Evolutionary conservation across 2,797 vertebrate genomes (phyloP), one percentile per base, ranked within the genome.

Genomic region (Alfaro cultratus): DNA sequence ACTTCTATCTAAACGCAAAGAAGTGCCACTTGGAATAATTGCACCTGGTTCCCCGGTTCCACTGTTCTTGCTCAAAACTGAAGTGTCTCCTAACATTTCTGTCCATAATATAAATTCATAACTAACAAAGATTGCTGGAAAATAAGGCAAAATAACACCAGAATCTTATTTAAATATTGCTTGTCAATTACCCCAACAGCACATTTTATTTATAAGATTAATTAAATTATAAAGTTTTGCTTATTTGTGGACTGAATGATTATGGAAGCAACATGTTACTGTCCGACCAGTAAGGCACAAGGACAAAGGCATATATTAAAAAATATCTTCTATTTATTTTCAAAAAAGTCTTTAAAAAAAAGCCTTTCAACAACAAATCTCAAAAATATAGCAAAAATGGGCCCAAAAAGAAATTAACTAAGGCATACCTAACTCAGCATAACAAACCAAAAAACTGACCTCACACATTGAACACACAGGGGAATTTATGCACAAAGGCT

Each of bases 11-110:
- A 47, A 73, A n/a, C 43, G 5, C 53, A 79, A 41, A 62, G 39
- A 60, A 72, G 53, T 73, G 51, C 64, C 53, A 36, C 70, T 73
- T 47, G 43, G 45, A 73, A 47, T 73, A 64, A 79, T 73, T 64
- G 71, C n/a, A 9, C 41, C 67, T 46, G 39, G 55, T 72, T 78
- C 67, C 53, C 43, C 47, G 49, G 57, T 39, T 77, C 26, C 29
- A 55, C 15, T 26, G 67, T 57, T 72, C 36, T 70, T 34, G 26
- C 39, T 78, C n/a, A 46, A 29, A 55, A 45, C 8, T 72, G 39
- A 68, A 55, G 36, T 36, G 7, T 45, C 34, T 49, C 16, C 13
- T 29, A 62, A 73, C 15, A 73, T 73, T 62, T 39, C 55, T 62
- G 34, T 57, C 43, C 29, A n/a, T 16, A 36, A 46, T 62, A 62